Evolutionary conservation across 2,797 vertebrate genomes (phyloP).

Genomic region (Manis crassicaudata): DNA sequence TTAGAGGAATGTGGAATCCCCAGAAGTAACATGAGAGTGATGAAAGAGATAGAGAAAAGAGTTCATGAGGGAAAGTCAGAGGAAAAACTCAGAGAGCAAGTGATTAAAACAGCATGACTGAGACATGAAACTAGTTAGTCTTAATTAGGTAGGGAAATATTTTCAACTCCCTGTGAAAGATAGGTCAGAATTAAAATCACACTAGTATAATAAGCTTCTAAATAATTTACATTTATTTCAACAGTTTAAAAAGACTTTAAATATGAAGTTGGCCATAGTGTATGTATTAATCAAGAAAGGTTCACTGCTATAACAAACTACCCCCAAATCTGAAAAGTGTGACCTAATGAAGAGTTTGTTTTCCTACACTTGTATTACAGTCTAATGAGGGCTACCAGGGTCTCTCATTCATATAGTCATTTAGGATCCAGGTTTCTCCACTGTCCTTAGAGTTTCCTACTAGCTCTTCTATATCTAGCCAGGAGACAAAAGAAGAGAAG

Average conservation of each 20-base stretch:
- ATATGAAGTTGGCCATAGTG: not conserved
- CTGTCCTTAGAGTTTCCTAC: not conserved
- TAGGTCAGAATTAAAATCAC: slow-evolving; percentile 57
- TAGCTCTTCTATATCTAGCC: not conserved
- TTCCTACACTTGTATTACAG: not conserved
- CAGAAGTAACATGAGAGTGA: slow-evolving; percentile 35
- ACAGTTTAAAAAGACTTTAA: slow-evolving; percentile 32
- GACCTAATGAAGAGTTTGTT: not conserved
- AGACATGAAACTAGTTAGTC: slow-evolving; percentile 40
- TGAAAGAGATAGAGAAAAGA: slow-evolving; percentile 44
- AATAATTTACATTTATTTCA: slow-evolving; percentile 43
- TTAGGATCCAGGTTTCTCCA: not conserved
- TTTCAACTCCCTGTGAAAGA: slow-evolving; percentile 58
- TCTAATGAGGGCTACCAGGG: not conserved
- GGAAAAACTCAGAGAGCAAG: slow-evolving; percentile 7
- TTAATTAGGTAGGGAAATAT: slow-evolving; percentile 60
- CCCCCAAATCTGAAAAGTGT: not conserved
- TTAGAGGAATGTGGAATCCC: not conserved
- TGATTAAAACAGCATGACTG: slow-evolving; percentile 29
- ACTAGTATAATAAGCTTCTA: slow-evolving; percentile 49
- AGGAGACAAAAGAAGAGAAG: not conserved
- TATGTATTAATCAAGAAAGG: not conserved
- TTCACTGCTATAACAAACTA: not conserved
- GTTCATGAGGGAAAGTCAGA: slow-evolving; percentile 7
- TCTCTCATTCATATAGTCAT: not conserved